These are phyloP conservation scores for Percopsis transmontana DNA, from an alignment of 2,113 vertebrate genomes.

Conservation along the genomic window DNA sequence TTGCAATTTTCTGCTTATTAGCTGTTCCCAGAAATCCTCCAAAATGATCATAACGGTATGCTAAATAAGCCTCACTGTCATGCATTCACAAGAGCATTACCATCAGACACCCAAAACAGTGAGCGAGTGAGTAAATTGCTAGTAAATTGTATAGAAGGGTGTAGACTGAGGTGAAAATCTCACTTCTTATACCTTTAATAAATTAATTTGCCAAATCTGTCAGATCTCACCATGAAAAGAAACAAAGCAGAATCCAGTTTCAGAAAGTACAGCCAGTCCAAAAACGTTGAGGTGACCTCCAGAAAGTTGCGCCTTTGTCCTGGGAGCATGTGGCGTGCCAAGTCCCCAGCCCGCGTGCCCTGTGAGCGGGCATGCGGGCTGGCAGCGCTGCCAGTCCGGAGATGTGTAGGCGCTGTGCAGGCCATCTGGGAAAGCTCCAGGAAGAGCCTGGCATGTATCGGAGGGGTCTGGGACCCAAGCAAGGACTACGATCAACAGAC, in stretches of 20 bases:
- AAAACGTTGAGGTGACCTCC: slow-evolving; percentile 70
- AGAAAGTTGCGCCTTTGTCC: slow-evolving; percentile 75
- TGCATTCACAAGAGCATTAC: too few species aligned
- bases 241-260: slow-evolving; percentile 3
- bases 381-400: slow-evolving; percentile 65
- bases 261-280: slow-evolving; percentile 55
- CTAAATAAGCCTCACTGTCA: too few species aligned
- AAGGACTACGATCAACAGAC: slow-evolving; percentile 47
- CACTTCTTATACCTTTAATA: too few species aligned
- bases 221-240: slow-evolving; percentile 2
- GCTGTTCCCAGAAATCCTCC: too few species aligned
- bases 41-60: too few species aligned
- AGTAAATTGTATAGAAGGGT: too few species aligned
- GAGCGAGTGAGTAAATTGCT: too few species aligned
- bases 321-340: slow-evolving; percentile 65
- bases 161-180: too few species aligned
- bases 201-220: neutral
- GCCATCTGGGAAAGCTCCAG: slow-evolving; percentile 83
- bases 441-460: slow-evolving; percentile 56
- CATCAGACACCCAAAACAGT: too few species aligned
- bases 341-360: slow-evolving; percentile 68
- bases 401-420: slow-evolving; percentile 63
- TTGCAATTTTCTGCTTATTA: too few species aligned
- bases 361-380: slow-evolving; percentile 47
- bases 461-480: slow-evolving; percentile 21